Conservation (phyloP, 2,888 invertebrate species). For the Stenotaenia linearis region DNA sequence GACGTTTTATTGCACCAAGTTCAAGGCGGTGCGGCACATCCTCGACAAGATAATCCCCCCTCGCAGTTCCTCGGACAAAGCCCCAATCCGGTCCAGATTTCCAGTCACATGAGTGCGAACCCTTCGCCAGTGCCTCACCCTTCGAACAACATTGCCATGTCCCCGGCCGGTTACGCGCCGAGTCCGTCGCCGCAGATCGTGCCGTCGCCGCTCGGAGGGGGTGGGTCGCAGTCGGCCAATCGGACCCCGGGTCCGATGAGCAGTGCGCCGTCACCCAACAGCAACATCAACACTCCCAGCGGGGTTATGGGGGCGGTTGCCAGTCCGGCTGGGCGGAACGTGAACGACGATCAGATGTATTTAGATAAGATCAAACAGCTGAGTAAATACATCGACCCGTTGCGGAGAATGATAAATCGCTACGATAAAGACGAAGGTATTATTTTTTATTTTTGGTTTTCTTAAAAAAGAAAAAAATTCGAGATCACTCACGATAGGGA, state of each 20-base stretch:
- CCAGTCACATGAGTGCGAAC: conserved; percentile 33
- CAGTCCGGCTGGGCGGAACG: conserved; percentile 41
- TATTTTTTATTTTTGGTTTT: neutral
- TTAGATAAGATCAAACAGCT: conserved; percentile 88
- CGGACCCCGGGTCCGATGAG: conserved; percentile 31
- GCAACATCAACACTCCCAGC: conserved; percentile 71
- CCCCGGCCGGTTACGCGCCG: conserved; percentile 36
- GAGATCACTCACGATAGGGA: neutral
- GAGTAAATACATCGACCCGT: conserved; percentile 87
- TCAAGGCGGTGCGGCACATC: neutral
- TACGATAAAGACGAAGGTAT: conserved; percentile 47
- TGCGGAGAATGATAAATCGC: conserved; percentile 76
- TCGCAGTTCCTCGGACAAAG: conserved; percentile 72
- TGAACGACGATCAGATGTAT: conserved; percentile 78
- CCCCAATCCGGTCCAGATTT: conserved; percentile 48
- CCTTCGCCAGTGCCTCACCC: conserved; percentile 32
- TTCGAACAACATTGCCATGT: conserved; percentile 28
- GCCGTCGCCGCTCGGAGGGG: conserved; percentile 38
- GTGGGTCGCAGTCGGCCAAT: conserved; percentile 12
- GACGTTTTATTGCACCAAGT: neutral
- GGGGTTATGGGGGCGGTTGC: conserved; percentile 34
- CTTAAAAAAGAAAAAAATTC: neutral
- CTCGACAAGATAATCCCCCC: conserved; percentile 49
- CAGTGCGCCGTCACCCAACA: conserved; percentile 69
- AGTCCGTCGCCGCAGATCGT: conserved; percentile 40